Percentiles rank a stretch among this genome's conserved stretches.
Evolutionary conservation across 2,113 vertebrate genomes (phyloP).

Genomic region (Benitochromis conjunctus): DNA sequence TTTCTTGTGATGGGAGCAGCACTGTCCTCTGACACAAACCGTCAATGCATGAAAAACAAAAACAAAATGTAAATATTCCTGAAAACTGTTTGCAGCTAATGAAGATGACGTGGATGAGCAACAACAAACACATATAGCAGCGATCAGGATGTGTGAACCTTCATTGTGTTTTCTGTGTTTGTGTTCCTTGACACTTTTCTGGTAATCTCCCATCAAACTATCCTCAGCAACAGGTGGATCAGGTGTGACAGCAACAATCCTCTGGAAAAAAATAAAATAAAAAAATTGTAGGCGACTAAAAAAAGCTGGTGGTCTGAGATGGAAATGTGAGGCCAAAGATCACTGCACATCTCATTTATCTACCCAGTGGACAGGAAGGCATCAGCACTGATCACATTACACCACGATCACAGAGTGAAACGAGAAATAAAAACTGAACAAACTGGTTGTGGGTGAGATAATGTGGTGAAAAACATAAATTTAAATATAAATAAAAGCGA

Average conservation of each 20-base stretch:
- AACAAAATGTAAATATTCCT: not conserved
- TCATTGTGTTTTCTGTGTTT: not conserved
- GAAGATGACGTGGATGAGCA: not conserved
- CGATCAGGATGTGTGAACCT: not conserved
- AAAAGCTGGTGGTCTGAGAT: constrained; percentile 43
- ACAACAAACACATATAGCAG: not conserved
- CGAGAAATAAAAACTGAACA: constrained; percentile 33
- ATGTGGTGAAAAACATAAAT: not conserved
- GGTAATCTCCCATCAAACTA: constrained; percentile 3
- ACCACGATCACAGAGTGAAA: constrained; percentile 19
- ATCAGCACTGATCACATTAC: constrained; percentile 48
- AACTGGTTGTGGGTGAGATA: not conserved
- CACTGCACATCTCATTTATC: constrained; percentile 67
- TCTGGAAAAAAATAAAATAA: not conserved
- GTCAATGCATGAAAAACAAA: not conserved
- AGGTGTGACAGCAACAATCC: constrained; percentile 27
- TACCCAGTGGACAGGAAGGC: constrained; percentile 59
- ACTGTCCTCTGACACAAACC: not conserved
- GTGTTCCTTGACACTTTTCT: not conserved
- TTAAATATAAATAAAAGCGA: not conserved
- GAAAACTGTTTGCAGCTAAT: not conserved
- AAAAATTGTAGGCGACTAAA: constrained; percentile 38
- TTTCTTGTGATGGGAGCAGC: not conserved
- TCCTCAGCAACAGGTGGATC: constrained; percentile 42
- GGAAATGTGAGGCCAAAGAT: constrained; percentile 59